Base-by-base conservation (phyloP, 2,113 vertebrate genomes). In the Chaetodon auriga region DNA sequence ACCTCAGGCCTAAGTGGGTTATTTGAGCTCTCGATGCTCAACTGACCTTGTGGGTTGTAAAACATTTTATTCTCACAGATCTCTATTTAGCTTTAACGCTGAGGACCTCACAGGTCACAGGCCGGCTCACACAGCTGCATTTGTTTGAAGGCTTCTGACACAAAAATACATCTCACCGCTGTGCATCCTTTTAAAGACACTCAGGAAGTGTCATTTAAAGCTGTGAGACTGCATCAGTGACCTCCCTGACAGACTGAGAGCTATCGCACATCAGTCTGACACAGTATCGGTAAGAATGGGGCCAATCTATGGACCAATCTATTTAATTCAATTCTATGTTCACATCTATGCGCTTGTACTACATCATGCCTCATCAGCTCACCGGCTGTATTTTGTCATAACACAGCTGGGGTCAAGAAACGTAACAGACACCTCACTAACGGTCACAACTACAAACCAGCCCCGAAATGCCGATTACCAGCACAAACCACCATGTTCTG, bases 31-130 rank as follows among this genome's bases (percentile, higher is more conserved):
- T 30, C 30, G 30, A 21, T 45, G 58, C 80, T 68, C 69, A 51
- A 64, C 18, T 73, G 58, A 69, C 12, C 18, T 70, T 4, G 53
- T 78, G 68, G 68, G 51, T 76, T 74, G 54, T 68, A 55, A 76
- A 74, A 45, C 5, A 3, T 2, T 73, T 66, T 25, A 78, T 65
- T 74, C 62, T 60, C 35, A 63, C 18, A 58, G 55, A 46, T 62
- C 53, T 53, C 0, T 0, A 55, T 75, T 61, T 38, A 64, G 19
- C 25, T 57, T 55, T 55, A 18, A 63, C 48, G 55, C 65, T 9
- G 2, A 25, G 58, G n/a, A 60, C 70, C 18, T 68, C 41, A 21
- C 55, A 54, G 54, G 46, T 63, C 62, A 73, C 54, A 18, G 61
- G n/a, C n/a, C 0, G 0, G 45, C 54, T 76, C 46, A 61, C 69